A percentile compares a stretch with the other conserved stretches of the same genome.
Conservation (phyloP, 2,113 vertebrate genomes). For the Lamprotornis superbus region DNA sequence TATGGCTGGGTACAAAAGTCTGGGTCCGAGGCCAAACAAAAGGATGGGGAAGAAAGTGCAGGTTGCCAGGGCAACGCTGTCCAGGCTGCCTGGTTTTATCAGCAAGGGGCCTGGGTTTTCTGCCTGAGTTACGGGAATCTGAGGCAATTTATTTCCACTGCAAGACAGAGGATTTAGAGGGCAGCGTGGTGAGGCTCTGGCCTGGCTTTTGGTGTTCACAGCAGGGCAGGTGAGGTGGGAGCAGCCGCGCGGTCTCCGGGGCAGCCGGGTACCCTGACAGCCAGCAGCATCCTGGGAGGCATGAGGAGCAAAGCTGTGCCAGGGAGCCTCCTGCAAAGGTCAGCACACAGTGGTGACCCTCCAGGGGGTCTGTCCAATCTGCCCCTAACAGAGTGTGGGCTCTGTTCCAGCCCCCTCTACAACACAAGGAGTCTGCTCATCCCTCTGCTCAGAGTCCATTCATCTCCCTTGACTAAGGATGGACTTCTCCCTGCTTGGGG, state of each 20-base stretch:
- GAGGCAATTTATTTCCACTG: slow-evolving; percentile 67
- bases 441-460: neutral
- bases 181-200: neutral
- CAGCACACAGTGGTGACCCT: neutral
- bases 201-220: neutral
- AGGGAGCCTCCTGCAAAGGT: neutral
- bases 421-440: accelerated
- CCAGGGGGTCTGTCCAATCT: accelerated
- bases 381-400: neutral
- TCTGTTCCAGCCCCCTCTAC: neutral
- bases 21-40: slow-evolving; percentile 76
- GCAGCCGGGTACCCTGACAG: neutral
- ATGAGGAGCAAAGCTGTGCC: accelerated
- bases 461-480: neutral
- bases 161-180: slow-evolving; percentile 54
- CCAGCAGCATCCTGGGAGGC: accelerated
- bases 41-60: slow-evolving; percentile 75
- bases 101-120: slow-evolving; percentile 75
- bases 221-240: slow-evolving; percentile 20
- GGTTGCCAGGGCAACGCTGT: slow-evolving; percentile 77
- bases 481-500: neutral
- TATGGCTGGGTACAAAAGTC: slow-evolving; percentile 78
- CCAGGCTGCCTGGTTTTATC: slow-evolving; percentile 74
- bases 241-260: accelerated
- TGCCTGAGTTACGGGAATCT: slow-evolving; percentile 74